Evolutionary conservation across 2,888 invertebrate species (phyloP), one percentile per base, ranked within the genome.

Genomic region (Hybos culiciformis): DNA sequence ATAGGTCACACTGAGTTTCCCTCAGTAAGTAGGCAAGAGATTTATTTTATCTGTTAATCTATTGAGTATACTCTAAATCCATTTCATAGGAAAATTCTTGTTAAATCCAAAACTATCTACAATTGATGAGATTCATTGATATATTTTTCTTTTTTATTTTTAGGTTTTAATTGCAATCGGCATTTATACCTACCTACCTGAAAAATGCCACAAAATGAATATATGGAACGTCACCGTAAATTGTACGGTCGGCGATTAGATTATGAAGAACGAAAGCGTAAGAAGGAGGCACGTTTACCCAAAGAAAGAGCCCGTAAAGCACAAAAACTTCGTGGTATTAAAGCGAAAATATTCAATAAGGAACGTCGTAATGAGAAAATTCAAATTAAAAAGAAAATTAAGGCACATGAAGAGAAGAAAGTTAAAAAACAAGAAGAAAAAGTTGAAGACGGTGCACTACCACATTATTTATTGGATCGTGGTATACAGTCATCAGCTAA

Each of bases 381-480:
- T 50, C 94, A 96, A 66, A 94, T 97, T 83, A 94, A 96, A 68
- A 97, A 94, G 74, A 94, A 93, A 60, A 88, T 98, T 51, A 88
- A 91, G 61, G 88, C 92, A 42, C 97, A 98, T 58, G 96, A 99
- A 66, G 92, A 97, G 65, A 88, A 85, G 61, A 82, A 88, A 64
- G 83, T 84, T 6, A 85, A 84, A 65, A 83, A 85, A 55, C 83
- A 87, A 61, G 81, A 83, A 2, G 83, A 86, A 51, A 78, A 82
- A 53, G 82, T 83, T 0, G 76, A 86, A 1, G 90, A 92, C 59
- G 94, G 93, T 31, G 97, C 96, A 0, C 63, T 96, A 40, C 97
- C 98, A 0, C 88, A 90, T 1, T 98, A 97, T 66, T 73, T 99
- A n/a, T 71, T 99, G 43, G 98, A 99, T 72, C 78, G 98, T 69